Conservation (phyloP, 2,797 vertebrate species). For the Argya squamiceps region DNA sequence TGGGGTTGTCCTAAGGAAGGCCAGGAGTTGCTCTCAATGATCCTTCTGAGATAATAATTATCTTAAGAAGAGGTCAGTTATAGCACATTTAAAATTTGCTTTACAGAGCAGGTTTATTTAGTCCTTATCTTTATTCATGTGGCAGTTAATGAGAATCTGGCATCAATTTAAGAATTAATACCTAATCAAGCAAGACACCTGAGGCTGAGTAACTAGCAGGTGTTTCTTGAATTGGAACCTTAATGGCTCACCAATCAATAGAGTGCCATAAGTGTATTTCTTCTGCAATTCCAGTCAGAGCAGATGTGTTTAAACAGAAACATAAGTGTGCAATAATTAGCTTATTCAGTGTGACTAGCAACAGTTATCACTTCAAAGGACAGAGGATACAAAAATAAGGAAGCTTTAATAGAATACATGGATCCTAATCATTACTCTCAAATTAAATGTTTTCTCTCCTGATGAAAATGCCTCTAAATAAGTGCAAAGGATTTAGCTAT, state of each 20-base stretch:
- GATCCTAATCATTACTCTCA: not conserved
- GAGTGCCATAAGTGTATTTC: not conserved
- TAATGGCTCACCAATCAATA: constrained; percentile 43
- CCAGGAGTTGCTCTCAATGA: not conserved
- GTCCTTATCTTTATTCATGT: constrained; percentile 4
- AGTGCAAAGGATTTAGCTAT: not conserved
- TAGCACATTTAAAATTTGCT: not conserved
- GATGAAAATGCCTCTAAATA: not conserved
- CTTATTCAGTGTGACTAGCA: constrained; percentile 10
- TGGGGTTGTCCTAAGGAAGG: not conserved
- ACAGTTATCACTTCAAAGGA: constrained; percentile 6
- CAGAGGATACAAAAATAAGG: not conserved
- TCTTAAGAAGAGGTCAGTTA: not conserved
- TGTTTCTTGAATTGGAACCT: constrained; percentile 46
- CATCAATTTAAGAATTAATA: constrained; percentile 55
- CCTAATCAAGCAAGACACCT: constrained; percentile 51
- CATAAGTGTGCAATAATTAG: constrained; percentile 19
- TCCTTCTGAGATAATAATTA: not conserved
- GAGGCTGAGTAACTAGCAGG: constrained; percentile 38
- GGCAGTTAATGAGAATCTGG: constrained; percentile 34
- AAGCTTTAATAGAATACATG: not conserved
- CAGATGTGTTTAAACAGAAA: constrained; percentile 47
- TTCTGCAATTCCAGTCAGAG: not conserved
- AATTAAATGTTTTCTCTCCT: not conserved
- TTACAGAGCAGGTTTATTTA: not conserved